These are phyloP conservation scores for Reticulitermes speratus DNA, from an alignment of 1,140 invertebrate species.

Conservation along the genomic window DNA sequence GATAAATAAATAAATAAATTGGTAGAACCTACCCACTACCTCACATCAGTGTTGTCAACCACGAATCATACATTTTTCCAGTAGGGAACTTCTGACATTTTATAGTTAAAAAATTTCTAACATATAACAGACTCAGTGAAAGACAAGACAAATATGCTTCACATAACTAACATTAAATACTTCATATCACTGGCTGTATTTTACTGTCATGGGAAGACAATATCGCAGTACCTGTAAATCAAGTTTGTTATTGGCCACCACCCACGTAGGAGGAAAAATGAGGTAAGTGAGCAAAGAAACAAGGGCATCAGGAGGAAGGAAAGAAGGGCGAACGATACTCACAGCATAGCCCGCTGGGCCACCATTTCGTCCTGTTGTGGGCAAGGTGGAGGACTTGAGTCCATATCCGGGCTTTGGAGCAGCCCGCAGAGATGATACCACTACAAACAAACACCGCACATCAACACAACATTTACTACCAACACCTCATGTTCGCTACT, in stretches of 20 bases:
- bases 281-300: neutral
- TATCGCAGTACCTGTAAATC: neutral
- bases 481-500: neutral
- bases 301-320: neutral
- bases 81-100: too few relatives aligned
- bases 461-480: neutral
- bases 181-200: neutral
- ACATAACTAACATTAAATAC: too few relatives aligned
- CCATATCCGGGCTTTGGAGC: constrained; percentile 73
- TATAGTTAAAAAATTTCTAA: too few relatives aligned
- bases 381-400: constrained; percentile 72
- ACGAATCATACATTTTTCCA: too few relatives aligned
- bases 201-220: neutral
- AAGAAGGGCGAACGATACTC: constrained; percentile 37
- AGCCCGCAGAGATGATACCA: constrained; percentile 55
- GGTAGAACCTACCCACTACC: too few relatives aligned
- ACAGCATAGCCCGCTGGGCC: constrained; percentile 43
- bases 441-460: constrained; percentile 51
- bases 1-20: too few relatives aligned
- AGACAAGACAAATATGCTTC: too few relatives aligned
- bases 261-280: neutral
- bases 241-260: constrained; percentile 12
- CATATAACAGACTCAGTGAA: too few relatives aligned
- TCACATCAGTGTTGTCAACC: too few relatives aligned
- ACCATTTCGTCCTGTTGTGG: constrained; percentile 54